Evolutionary conservation across 2,113 vertebrate species (phyloP).

Genomic region (Eurystomus gularis): DNA sequence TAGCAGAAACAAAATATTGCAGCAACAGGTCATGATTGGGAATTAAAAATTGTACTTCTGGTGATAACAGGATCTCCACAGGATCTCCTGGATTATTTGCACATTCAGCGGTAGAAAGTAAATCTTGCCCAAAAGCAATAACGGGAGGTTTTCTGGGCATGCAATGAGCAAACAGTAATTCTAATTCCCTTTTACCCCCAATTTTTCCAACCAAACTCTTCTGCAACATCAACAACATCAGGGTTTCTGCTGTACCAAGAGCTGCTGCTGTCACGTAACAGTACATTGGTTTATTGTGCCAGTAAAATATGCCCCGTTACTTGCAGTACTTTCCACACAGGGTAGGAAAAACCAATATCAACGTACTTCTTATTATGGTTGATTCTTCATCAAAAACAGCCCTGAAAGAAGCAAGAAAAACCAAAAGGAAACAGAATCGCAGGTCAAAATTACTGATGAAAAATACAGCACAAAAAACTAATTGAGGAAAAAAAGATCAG

Average conservation of each 20-base stretch:
- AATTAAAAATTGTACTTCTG: background rate
- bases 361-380: fast-evolving
- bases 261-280: background rate
- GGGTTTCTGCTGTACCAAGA: background rate
- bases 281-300: background rate
- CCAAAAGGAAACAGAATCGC: background rate
- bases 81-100: background rate
- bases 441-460: background rate
- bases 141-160: background rate
- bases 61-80: background rate
- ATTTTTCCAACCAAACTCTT: background rate
- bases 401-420: background rate
- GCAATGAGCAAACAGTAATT: background rate
- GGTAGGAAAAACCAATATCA: background rate
- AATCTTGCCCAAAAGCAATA: constrained; percentile 10
- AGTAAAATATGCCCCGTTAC: background rate
- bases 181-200: background rate
- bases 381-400: background rate
- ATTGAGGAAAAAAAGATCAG: background rate
- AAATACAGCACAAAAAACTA: background rate
- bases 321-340: background rate
- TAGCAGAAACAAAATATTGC: background rate
- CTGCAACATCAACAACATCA: background rate
- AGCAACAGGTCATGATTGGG: background rate
- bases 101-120: background rate